phyloP scores from a whole-genome alignment of 2,888 invertebrate genomes.

The Pardosa pseudoannulata region DNA sequence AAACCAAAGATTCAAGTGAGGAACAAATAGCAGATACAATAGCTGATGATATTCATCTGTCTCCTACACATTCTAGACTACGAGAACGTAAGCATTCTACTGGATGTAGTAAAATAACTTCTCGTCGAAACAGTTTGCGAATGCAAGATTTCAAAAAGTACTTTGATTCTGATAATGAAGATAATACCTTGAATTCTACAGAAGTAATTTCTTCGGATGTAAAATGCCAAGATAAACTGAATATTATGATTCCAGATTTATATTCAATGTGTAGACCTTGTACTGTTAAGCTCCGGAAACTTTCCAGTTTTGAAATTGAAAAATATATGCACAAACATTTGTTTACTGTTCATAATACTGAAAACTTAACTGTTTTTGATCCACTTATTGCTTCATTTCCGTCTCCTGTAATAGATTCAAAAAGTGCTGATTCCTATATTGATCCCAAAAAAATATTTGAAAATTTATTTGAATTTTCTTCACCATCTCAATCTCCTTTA shows the following conservation, averaged over 20 bases:
- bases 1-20: no score
- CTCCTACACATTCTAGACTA: not conserved
- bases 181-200: not conserved
- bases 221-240: not conserved
- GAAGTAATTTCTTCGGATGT: not conserved
- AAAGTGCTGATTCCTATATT: slow-evolving; percentile 18
- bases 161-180: slow-evolving; percentile 3
- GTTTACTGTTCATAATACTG: not conserved
- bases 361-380: not conserved
- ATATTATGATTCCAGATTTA: not conserved
- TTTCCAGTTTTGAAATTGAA: not conserved
- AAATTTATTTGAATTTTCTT: slow-evolving; percentile 21
- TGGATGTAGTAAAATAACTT: not conserved
- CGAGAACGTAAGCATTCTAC: not conserved
- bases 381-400: slow-evolving; percentile 6
- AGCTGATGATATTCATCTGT: no score
- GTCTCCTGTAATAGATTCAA: not conserved
- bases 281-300: not conserved
- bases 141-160: slow-evolving; percentile 7
- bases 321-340: not conserved
- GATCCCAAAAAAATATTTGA: slow-evolving; percentile 12
- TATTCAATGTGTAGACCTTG: not conserved
- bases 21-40: no score
- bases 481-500: slow-evolving; percentile 4
- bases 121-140: not conserved